phyloP scores from a whole-genome alignment of 1,140 invertebrate genomes.

The Stegodyphus dumicola region DNA sequence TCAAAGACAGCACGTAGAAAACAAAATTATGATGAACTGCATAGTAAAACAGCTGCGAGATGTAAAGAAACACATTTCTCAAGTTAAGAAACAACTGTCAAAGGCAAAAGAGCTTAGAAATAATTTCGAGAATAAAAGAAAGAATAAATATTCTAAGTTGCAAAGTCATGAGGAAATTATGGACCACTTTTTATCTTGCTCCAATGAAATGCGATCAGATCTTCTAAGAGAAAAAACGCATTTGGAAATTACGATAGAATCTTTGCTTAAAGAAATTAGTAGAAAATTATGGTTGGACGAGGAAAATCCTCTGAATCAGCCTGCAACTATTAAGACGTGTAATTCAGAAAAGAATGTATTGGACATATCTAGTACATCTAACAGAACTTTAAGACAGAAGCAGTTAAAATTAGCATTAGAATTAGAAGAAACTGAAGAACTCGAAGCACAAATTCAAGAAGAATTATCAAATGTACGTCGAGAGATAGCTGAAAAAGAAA shows the following conservation, averaged over 20 bases:
- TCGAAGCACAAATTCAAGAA: neutral
- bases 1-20: neutral
- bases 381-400: neutral
- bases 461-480: neutral
- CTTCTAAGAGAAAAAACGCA: neutral
- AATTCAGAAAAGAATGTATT: neutral
- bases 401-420: neutral
- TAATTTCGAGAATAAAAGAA: neutral
- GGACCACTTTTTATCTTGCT: neutral
- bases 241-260: neutral
- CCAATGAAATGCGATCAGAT: neutral
- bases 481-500: slow-evolving; percentile 1
- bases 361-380: neutral
- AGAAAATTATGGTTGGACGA: neutral
- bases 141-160: neutral
- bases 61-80: neutral
- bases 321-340: neutral
- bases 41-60: neutral
- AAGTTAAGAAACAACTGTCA: neutral
- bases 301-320: neutral
- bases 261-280: slow-evolving; percentile 9
- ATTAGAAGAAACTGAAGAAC: slow-evolving; percentile 10
- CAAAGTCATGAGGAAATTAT: neutral
- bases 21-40: neutral
- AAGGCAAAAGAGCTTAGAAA: neutral